Percentiles rank a stretch among this genome's conserved stretches.
Evolutionary conservation across 1,140 invertebrate species (phyloP).

Genomic region (Drosophila albomicans): DNA sequence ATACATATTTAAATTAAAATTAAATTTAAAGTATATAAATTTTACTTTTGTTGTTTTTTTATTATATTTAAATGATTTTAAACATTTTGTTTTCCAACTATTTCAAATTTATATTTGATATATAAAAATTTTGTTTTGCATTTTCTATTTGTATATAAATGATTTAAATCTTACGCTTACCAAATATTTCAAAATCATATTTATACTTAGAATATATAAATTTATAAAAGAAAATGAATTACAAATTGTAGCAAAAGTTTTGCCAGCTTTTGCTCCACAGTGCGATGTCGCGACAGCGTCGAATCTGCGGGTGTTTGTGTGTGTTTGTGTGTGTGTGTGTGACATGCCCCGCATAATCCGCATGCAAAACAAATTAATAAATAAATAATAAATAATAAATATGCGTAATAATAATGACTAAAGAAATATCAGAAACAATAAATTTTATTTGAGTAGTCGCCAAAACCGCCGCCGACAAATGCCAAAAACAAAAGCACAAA

Average conservation of each 20-base stretch:
- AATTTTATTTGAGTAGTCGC: constrained; percentile 77
- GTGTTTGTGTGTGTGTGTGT: constrained; percentile 14
- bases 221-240: not conserved
- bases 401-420: constrained; percentile 80
- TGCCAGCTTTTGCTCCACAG: constrained; percentile 2
- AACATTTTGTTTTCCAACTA: no score
- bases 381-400: constrained; percentile 81
- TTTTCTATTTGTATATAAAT: no score
- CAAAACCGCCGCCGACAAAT: constrained; percentile 46
- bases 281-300: not conserved
- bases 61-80: no score
- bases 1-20: no score
- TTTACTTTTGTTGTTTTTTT: no score
- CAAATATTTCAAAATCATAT: not conserved
- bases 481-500: constrained; percentile 49
- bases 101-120: no score
- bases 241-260: not conserved
- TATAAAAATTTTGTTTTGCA: no score
- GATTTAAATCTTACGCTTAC: no score
- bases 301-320: constrained; percentile 15
- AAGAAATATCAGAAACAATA: constrained; percentile 82
- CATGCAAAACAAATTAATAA: constrained; percentile 81
- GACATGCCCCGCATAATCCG: constrained; percentile 51
- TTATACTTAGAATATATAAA: not conserved
- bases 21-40: no score